Evolutionary conservation across 1,140 invertebrate genomes (phyloP), one percentile per base, ranked within the genome.

Genomic region (Microplitis demolitor): DNA sequence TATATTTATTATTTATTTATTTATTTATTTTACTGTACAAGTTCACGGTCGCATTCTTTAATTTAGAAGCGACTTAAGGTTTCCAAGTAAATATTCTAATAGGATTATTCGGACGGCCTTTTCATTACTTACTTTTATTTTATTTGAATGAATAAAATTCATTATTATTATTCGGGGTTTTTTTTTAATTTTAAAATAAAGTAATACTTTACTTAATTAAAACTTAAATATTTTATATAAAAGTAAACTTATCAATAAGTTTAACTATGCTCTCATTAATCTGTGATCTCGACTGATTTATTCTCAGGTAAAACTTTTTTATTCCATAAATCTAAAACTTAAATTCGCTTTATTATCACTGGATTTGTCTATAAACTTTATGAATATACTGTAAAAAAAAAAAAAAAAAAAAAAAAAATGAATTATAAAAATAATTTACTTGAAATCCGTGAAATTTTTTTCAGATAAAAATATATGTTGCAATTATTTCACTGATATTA

Each of bases 51-150:
- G 45, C 45, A 8, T 31, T 35, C 8, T 16, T 66, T 66, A 66
- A 66, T 66, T 66, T n/a, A 63, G 39, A 37, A 37, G 34, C 61
- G 14, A 50, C 24, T 66, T 50, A 66, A 66, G 63, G 63, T 24
- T 66, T 50, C 61, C 11, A 6, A 35, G 34, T 63, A 6, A 13
- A 37, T 63, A 8, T 24, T 24, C 39, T 66, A 66, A 45, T 66
- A 16, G 63, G 45, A 51, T 60, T 60, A 60, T 45, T 45, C 60
- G n/a, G 37, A 62, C 6, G 56, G 34, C 34, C 34, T 62, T 35
- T 62, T 13, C 37, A 11, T 66, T 24, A 16, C 39, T 50, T n/a
- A 50, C n/a, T 66, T 37, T 24, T 16, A 66, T 66, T 66, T 50
- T 16, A 16, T 51, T 9, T 39, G 34, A 35, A 50, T 66, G 24